Conservation (phyloP, 1,140 invertebrate genomes). For the Lasioglossum albipes region DNA sequence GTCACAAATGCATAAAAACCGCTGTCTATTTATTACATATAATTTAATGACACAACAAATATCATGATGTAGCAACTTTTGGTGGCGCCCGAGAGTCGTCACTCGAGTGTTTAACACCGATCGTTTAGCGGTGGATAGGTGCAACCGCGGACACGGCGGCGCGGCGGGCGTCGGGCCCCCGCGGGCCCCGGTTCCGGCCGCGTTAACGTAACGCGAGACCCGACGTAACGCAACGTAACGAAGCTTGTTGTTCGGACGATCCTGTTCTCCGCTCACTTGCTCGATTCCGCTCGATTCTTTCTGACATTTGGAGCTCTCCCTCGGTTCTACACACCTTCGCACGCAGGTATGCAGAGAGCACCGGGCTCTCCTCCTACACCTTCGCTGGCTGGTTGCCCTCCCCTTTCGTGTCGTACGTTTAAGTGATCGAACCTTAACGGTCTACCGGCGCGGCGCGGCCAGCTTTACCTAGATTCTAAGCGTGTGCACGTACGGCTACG, state of each 20-base stretch:
- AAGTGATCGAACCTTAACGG: constrained; percentile 75
- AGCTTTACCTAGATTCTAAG: constrained; percentile 70
- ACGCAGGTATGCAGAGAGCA: constrained; percentile 67
- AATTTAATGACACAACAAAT: no score
- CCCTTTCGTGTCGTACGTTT: constrained; percentile 70
- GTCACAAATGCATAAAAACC: no score
- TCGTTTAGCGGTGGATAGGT: background rate
- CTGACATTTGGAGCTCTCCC: constrained; percentile 70
- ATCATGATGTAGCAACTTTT: no score
- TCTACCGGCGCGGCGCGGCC: constrained; percentile 67
- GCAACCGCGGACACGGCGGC: background rate
- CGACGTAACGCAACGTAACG: background rate
- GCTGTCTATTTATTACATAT: no score
- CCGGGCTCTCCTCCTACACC: constrained; percentile 40
- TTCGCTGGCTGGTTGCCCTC: constrained; percentile 40
- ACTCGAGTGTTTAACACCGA: background rate
- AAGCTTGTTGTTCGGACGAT: constrained; percentile 36
- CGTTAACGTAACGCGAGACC: constrained; percentile 15
- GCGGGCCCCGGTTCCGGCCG: constrained; percentile 21
- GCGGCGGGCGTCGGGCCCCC: background rate
- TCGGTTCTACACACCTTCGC: constrained; percentile 54
- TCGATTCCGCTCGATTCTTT: constrained; percentile 59
- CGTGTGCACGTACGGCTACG: constrained; percentile 48
- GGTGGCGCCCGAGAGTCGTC: no score
- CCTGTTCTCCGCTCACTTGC: constrained; percentile 61